phyloP scores from a whole-genome alignment of 2,797 vertebrate species.

The Tamandua tetradactyla region DNA sequence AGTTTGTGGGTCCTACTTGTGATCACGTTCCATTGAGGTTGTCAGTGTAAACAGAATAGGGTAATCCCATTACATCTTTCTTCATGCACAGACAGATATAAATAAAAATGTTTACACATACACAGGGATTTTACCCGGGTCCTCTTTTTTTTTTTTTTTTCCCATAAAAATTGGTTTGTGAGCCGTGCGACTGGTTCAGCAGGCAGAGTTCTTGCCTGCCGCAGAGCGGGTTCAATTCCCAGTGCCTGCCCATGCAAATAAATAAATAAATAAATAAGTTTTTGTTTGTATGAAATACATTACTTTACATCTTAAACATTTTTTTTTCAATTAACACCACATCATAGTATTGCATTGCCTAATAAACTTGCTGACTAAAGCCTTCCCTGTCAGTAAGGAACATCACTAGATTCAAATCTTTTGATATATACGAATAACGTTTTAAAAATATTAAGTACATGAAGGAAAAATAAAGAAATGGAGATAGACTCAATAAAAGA shows the following conservation, averaged over 20 bases:
- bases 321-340: not conserved
- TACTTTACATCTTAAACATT: not conserved
- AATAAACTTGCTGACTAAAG: not conserved
- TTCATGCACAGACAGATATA: not conserved
- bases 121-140: not conserved
- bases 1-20: not conserved
- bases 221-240: too few relatives aligned
- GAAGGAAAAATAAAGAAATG: slow-evolving; percentile 1
- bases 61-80: not conserved
- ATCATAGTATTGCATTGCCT: not conserved
- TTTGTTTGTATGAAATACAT: not conserved
- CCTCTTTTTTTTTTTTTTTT: not conserved
- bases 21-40: not conserved
- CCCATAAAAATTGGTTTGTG: too few relatives aligned
- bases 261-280: too few relatives aligned
- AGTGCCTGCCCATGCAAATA: too few relatives aligned
- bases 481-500: not conserved
- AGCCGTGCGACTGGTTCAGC: too few relatives aligned
- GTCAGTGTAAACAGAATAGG: not conserved
- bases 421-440: not conserved
- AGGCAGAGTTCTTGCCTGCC: too few relatives aligned
- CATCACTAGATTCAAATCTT: not conserved
- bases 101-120: not conserved
- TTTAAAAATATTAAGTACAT: not conserved
- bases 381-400: not conserved